Evolutionary conservation across 2,888 invertebrate genomes (phyloP).

Genomic region (Mimumesa dahlbomi): DNA sequence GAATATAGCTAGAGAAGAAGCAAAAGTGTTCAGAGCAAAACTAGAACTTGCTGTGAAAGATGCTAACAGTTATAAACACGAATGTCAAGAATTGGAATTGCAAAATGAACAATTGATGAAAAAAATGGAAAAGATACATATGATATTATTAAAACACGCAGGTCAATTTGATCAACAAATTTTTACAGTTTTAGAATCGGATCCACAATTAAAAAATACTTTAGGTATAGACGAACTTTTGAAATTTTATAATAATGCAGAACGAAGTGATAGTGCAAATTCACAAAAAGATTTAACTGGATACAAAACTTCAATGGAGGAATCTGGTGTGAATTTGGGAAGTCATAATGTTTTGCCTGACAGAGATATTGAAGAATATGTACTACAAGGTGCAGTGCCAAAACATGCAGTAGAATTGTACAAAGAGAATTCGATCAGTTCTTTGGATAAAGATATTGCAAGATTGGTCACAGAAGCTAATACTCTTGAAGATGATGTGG

Average conservation of each 20-base stretch:
- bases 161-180: constrained; percentile 84
- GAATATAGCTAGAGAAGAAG: constrained; percentile 95
- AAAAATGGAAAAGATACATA: constrained; percentile 90
- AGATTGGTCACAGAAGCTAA: constrained; percentile 67
- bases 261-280: constrained; percentile 56
- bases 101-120: constrained; percentile 89
- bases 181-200: constrained; percentile 74
- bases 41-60: constrained; percentile 90
- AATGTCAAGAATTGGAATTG: constrained; percentile 89
- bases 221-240: constrained; percentile 72
- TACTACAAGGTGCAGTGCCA: constrained; percentile 85
- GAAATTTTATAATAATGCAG: constrained; percentile 72
- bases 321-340: constrained; percentile 44
- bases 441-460: constrained; percentile 73
- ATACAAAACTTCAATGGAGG: constrained; percentile 63
- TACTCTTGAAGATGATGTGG: constrained; percentile 61
- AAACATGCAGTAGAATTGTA: constrained; percentile 82
- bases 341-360: constrained; percentile 60
- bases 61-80: constrained; percentile 86
- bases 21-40: constrained; percentile 90
- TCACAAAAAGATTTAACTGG: constrained; percentile 58
- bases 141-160: constrained; percentile 85
- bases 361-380: constrained; percentile 83
- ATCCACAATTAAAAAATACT: constrained; percentile 73
- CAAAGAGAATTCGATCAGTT: constrained; percentile 75